Evolutionary conservation across 2,888 invertebrate species (phyloP).

Genomic region (Aphidoletes aphidimyza): DNA sequence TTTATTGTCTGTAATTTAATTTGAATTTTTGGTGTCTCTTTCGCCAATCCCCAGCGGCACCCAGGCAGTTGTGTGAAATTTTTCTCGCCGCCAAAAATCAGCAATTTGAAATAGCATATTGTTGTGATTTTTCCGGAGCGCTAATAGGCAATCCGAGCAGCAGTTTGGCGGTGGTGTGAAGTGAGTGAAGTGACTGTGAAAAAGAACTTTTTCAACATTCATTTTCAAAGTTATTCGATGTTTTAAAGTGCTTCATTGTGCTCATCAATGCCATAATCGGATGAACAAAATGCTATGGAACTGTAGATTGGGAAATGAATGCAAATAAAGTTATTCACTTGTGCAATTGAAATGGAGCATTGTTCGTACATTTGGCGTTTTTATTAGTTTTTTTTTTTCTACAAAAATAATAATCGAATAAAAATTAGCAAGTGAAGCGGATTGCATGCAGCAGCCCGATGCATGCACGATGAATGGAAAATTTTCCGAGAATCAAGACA

Average conservation of each 20-base stretch:
- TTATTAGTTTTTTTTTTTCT: slow-evolving; percentile 17
- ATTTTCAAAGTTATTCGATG: slow-evolving; percentile 30
- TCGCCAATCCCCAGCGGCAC: no score
- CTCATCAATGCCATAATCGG: slow-evolving; percentile 45
- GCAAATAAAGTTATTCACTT: slow-evolving; percentile 47
- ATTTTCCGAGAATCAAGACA: neutral
- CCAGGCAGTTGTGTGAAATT: no score
- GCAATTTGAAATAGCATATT: neutral
- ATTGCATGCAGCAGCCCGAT: neutral
- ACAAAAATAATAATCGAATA: slow-evolving; percentile 15
- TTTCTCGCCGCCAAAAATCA: neutral
- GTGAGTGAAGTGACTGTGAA: neutral
- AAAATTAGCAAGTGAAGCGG: slow-evolving; percentile 1
- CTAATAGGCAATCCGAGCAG: no score
- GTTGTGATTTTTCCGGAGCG: neutral
- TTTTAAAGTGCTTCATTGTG: slow-evolving; percentile 26
- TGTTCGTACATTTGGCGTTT: no score
- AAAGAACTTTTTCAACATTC: slow-evolving; percentile 37
- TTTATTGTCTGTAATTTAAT: slow-evolving; percentile 40
- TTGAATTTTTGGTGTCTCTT: neutral
- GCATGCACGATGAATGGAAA: no score
- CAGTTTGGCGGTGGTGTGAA: no score
- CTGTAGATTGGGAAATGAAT: slow-evolving; percentile 19
- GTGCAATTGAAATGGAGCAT: slow-evolving; percentile 31
- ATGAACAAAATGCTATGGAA: slow-evolving; percentile 41